Percentiles rank a stretch among this genome's conserved stretches.
Evolutionary conservation across 30 jellyfish, hydroid and myxozoan genomes (phyloP).

Genomic region (Mastigias papua): DNA sequence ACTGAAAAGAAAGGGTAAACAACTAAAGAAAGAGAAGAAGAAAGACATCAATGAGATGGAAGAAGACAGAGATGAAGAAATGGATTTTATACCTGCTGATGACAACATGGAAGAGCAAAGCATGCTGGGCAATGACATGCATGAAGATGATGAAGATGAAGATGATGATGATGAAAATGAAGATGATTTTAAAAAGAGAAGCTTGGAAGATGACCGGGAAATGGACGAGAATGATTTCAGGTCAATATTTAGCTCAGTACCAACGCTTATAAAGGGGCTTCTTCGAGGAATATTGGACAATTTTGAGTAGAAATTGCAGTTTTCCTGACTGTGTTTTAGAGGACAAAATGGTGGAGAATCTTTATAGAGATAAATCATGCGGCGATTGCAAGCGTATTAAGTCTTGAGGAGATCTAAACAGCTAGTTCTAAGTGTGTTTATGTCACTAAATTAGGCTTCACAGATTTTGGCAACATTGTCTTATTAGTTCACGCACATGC

Average conservation of each 20-base stretch:
- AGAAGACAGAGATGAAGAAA: conserved; percentile 7
- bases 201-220: not conserved
- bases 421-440: not conserved
- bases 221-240: not conserved
- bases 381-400: not conserved
- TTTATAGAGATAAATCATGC: not conserved
- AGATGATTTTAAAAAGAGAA: conserved; percentile 11
- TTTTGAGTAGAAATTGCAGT: not conserved
- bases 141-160: conserved; percentile 10
- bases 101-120: not conserved
- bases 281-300: not conserved
- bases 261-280: not conserved
- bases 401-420: not conserved
- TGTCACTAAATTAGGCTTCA: not conserved
- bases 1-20: not conserved
- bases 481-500: too few species aligned
- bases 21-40: not conserved
- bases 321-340: not conserved
- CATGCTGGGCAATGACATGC: not conserved
- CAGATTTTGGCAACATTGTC: not conserved
- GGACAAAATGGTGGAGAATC: not conserved
- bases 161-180: conserved; percentile 3
- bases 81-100: not conserved
- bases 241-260: not conserved
- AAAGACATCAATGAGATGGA: conserved; percentile 5